A percentile compares a stretch with the other conserved stretches of the same genome.
phyloP scores from a whole-genome alignment of 2,797 vertebrate genomes.

The Myotis planiceps region DNA sequence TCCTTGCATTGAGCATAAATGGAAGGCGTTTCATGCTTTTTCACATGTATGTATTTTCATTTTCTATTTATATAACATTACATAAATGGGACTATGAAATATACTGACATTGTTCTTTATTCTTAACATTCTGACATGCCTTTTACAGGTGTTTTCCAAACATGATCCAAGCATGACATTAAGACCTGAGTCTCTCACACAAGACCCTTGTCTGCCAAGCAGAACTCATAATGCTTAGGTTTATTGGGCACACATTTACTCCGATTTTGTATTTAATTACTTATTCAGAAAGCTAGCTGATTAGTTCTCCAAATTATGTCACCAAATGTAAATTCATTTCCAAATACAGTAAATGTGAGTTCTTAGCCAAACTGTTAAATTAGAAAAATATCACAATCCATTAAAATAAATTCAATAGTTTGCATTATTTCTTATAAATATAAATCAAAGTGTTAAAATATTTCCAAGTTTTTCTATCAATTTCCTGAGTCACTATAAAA shows the following conservation, averaged over 20 bases:
- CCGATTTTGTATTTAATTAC: slow-evolving; percentile 53
- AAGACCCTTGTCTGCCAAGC: neutral
- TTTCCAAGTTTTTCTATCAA: slow-evolving; percentile 40
- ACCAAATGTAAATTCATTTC: slow-evolving; percentile 57
- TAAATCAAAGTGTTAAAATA: slow-evolving; percentile 27
- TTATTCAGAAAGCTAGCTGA: slow-evolving; percentile 49
- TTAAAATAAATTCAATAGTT: slow-evolving; percentile 51
- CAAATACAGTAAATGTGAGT: slow-evolving; percentile 45
- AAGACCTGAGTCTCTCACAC: neutral
- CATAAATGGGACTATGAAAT: neutral
- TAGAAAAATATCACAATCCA: slow-evolving; percentile 52
- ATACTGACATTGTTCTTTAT: neutral
- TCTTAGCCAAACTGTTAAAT: slow-evolving; percentile 51
- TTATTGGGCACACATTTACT: slow-evolving; percentile 37
- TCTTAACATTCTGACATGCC: slow-evolving; percentile 5
- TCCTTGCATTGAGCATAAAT: neutral
- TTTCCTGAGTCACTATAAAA: slow-evolving; percentile 15
- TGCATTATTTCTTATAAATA: slow-evolving; percentile 55
- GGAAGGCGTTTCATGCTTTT: slow-evolving; percentile 64
- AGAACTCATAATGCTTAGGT: slow-evolving; percentile 20
- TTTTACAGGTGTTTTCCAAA: slow-evolving; percentile 64
- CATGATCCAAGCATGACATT: slow-evolving; percentile 9
- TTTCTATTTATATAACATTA: neutral
- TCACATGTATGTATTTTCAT: slow-evolving; percentile 41
- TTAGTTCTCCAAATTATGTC: slow-evolving; percentile 56